Percentiles rank a stretch among this genome's conserved stretches.
Conservation (phyloP, 2,888 invertebrate genomes). For the Tetrapedia diversipes region DNA sequence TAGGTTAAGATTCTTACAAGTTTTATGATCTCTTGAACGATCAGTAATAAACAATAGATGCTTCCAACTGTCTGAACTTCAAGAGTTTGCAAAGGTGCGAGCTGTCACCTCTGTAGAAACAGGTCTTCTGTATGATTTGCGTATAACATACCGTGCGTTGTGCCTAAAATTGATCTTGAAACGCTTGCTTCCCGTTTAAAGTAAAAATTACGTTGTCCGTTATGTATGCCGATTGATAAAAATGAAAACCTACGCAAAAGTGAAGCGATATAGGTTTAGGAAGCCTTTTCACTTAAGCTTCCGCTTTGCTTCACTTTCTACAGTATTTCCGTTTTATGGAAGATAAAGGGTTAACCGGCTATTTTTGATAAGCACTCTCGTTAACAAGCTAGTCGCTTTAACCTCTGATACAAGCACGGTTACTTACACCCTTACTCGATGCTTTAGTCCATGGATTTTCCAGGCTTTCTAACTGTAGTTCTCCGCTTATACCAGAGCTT, state of each 20-base stretch:
- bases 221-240: neutral
- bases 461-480: slow-evolving; percentile 47
- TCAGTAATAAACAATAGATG: too few relatives aligned
- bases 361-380: slow-evolving; percentile 27
- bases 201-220: too few relatives aligned
- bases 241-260: neutral
- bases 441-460: slow-evolving; percentile 49
- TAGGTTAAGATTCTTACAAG: too few relatives aligned
- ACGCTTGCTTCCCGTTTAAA: neutral
- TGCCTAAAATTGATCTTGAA: slow-evolving; percentile 8
- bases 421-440: slow-evolving; percentile 29
- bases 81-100: too few relatives aligned
- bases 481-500: slow-evolving; percentile 50
- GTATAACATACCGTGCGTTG: neutral
- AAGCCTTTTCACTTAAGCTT: neutral
- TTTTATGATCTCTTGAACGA: too few relatives aligned
- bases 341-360: neutral
- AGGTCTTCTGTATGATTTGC: too few relatives aligned
- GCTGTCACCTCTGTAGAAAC: too few relatives aligned
- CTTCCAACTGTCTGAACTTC: too few relatives aligned
- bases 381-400: slow-evolving; percentile 38
- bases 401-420: slow-evolving; percentile 36
- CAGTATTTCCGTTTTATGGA: neutral
- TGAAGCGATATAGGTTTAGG: neutral
- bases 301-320: neutral